Evolutionary conservation across 2,113 vertebrate species (phyloP), one percentile per base, ranked within the genome.

Genomic region (Spea multiplicata): DNA sequence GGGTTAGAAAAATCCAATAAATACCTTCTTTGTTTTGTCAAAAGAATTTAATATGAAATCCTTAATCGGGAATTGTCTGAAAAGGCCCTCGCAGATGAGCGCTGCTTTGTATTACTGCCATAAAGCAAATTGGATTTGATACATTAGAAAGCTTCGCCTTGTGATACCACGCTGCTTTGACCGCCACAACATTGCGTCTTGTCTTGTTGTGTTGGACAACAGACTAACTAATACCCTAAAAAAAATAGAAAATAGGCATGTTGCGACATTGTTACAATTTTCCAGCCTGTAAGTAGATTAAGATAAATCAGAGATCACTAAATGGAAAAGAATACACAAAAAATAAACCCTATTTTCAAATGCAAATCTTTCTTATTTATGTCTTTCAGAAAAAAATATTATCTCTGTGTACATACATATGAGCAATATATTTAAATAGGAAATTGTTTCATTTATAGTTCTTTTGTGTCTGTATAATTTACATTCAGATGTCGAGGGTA

Each of bases 241-340:
- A 30, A 30, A 30, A 30, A 30, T 1, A 1, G 2, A 30, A 16
- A n/a, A 74, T 48, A 80, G 59, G 59, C 78, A 68, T 74, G 68
- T 67, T 80, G 71, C 68, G 71, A 80, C 71, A 74, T 80, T 80
- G 71, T 74, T 10, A 52, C 65, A 68, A 30, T 80, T 73, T 59
- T 80, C 64, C 73, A 68, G 64, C 48, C 71, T 67, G 71, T 80
- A 80, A 80, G 78, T 50, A 80, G 78, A 80, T 80, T 80, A 80
- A 67, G 71, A 79, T 80, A 68, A 80, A 45, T 80, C 70, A 59
- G 48, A 73, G 78, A 80, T 80, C 78, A 80, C 50, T 53, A 61
- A 80, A 67, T 46, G 62, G 45, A 72, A 73, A 66, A 10, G 49
- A 64, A 55, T 66, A 50, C 53, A 66, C 50, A 7, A 80, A 73